Evolutionary conservation across 2,113 vertebrate species (phyloP).

Genomic region (Chascanopsetta lugubris): DNA sequence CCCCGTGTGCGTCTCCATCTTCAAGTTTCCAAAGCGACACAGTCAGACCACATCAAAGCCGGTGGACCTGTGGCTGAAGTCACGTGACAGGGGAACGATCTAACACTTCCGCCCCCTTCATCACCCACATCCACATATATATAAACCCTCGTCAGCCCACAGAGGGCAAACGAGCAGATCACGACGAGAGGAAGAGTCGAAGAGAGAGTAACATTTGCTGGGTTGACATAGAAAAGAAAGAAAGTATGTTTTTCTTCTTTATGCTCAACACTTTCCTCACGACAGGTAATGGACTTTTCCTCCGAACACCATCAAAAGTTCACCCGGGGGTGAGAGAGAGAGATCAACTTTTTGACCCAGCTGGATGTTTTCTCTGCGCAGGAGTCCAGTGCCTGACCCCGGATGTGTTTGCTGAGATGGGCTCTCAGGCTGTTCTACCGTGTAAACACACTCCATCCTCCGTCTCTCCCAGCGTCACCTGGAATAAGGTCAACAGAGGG

Average conservation of each 20-base stretch:
- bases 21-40: slow-evolving; percentile 75
- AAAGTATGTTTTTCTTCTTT: slow-evolving; percentile 37
- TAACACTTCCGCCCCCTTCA: slow-evolving; percentile 11
- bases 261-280: slow-evolving; percentile 22
- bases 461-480: slow-evolving; percentile 34
- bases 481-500: slow-evolving; percentile 58
- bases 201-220: no score
- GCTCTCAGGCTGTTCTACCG: slow-evolving; percentile 70
- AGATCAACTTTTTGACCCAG: no score
- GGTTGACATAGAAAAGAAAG: no score
- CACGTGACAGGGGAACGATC: slow-evolving; percentile 73
- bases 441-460: slow-evolving; percentile 25
- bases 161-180: not conserved
- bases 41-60: slow-evolving; percentile 62
- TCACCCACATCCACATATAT: slow-evolving; percentile 42
- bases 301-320: not conserved
- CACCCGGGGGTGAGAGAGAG: no score
- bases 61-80: slow-evolving; percentile 54
- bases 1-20: slow-evolving; percentile 66
- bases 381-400: slow-evolving; percentile 18
- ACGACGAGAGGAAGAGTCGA: slow-evolving; percentile 3
- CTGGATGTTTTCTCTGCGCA: slow-evolving; percentile 39
- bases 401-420: slow-evolving; percentile 69
- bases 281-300: slow-evolving; percentile 51
- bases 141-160: slow-evolving; percentile 32